Evolutionary conservation across 2,888 invertebrate species (phyloP).

Genomic region (Sialis fuliginosa): DNA sequence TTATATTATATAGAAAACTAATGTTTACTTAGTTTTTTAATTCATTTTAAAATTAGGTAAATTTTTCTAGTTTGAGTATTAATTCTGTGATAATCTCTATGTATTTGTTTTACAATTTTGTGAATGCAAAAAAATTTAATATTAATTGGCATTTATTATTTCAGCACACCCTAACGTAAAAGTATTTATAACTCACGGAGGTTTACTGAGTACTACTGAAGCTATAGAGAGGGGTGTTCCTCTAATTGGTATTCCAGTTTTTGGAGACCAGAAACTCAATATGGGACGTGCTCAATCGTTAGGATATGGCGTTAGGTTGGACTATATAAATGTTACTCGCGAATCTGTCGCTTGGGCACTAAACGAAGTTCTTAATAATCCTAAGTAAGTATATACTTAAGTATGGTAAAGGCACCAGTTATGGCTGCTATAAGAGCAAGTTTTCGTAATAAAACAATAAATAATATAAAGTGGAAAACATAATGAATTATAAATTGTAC

Average conservation of each 20-base stretch:
- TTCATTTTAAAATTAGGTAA: too few relatives aligned
- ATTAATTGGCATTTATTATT: not conserved
- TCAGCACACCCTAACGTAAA: conserved; percentile 31
- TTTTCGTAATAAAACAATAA: too few relatives aligned
- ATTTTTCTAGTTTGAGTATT: too few relatives aligned
- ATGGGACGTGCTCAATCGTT: conserved; percentile 22
- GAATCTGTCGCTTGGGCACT: conserved; percentile 21
- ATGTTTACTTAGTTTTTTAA: too few relatives aligned
- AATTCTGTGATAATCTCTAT: too few relatives aligned
- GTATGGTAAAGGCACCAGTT: too few relatives aligned
- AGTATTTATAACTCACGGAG: conserved; percentile 35
- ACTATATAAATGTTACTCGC: conserved; percentile 21
- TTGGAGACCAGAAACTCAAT: conserved; percentile 27
- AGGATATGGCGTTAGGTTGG: conserved; percentile 22
- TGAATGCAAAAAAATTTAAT: too few relatives aligned
- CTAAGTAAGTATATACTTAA: conserved; percentile 12
- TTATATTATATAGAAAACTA: too few relatives aligned
- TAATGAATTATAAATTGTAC: too few relatives aligned
- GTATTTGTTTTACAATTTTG: too few relatives aligned
- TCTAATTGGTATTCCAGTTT: conserved; percentile 28
- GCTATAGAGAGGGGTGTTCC: conserved; percentile 26
- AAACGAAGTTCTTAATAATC: conserved; percentile 20
- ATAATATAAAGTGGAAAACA: too few relatives aligned
- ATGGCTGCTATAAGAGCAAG: too few relatives aligned
- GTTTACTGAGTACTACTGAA: conserved; percentile 33